phyloP scores from a whole-genome alignment of 2,113 vertebrate species.

The Phrynocephalus versicolor region DNA sequence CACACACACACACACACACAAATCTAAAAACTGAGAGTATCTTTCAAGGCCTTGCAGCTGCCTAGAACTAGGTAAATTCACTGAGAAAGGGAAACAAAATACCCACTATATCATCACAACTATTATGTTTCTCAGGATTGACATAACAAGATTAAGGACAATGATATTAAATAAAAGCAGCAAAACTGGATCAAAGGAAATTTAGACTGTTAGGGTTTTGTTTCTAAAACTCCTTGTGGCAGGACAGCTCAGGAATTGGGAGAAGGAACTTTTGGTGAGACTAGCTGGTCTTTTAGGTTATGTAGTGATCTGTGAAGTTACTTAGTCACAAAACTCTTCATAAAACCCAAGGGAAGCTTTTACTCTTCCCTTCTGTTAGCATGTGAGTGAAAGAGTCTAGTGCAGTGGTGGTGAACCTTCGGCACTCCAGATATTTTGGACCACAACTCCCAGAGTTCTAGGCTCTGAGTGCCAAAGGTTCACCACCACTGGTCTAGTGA shows the following conservation, averaged over 20 bases:
- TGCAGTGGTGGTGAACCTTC: too few species aligned
- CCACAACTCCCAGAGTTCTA: too few species aligned
- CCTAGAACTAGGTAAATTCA: constrained; percentile 3
- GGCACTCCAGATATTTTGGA: too few species aligned
- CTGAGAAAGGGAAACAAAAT: background rate
- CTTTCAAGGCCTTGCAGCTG: background rate
- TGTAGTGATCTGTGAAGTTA: background rate
- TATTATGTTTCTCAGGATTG: background rate
- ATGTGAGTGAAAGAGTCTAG: too few species aligned
- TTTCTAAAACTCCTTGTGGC: rapidly evolving
- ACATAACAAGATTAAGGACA: background rate
- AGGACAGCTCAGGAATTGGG: background rate
- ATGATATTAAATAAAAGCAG: background rate
- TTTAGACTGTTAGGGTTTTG: background rate
- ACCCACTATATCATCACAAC: background rate
- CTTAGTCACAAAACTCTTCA: background rate
- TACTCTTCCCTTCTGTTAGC: too few species aligned
- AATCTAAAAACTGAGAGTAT: background rate
- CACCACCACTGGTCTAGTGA: too few species aligned
- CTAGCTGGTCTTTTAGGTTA: background rate
- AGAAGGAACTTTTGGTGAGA: background rate
- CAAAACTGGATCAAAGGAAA: rapidly evolving
- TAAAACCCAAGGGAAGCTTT: too few species aligned
- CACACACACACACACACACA: too few species aligned
- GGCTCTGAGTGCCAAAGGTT: too few species aligned